Evolutionary conservation across 2,888 invertebrate species (phyloP).

Genomic region (Drosophila monieri): DNA sequence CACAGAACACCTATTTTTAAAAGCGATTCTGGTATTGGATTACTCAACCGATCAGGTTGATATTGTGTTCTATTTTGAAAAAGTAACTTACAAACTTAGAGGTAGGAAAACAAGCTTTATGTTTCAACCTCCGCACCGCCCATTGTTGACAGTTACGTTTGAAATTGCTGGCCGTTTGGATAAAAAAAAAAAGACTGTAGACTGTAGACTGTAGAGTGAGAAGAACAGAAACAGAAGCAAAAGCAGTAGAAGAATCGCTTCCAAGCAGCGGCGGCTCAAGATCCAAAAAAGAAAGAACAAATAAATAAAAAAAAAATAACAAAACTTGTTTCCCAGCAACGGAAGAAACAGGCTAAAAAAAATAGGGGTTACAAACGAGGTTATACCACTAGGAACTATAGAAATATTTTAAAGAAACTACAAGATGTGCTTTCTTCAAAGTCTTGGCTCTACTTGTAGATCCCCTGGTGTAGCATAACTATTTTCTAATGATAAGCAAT

Average conservation of each 20-base stretch:
- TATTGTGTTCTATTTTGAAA: not conserved
- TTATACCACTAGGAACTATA: not conserved
- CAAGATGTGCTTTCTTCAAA: too few species aligned
- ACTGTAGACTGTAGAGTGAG: constrained; percentile 15
- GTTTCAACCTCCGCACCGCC: constrained; percentile 39
- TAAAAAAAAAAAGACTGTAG: too few species aligned
- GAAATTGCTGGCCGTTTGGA: constrained; percentile 41
- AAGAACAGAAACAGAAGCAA: constrained; percentile 47
- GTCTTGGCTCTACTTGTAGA: not conserved
- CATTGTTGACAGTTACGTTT: constrained; percentile 78
- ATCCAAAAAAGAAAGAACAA: constrained; percentile 10
- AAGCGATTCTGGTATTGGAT: not conserved
- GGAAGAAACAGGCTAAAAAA: constrained; percentile 57
- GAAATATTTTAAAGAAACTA: not conserved
- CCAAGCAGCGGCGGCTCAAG: constrained; percentile 15
- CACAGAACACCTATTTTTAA: constrained; percentile 1
- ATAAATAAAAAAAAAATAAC: not conserved
- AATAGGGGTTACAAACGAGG: not conserved
- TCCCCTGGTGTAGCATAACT: constrained; percentile 31
- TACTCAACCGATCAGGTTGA: not conserved
- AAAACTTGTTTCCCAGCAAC: constrained; percentile 68
- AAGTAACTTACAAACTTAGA: not conserved
- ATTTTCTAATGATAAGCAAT: constrained; percentile 50
- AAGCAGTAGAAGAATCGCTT: constrained; percentile 49
- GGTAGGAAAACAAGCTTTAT: constrained; percentile 1